Evolutionary conservation across 1,140 invertebrate species (phyloP), one percentile per base, ranked within the genome.

Genomic region (Argopecten irradians): DNA sequence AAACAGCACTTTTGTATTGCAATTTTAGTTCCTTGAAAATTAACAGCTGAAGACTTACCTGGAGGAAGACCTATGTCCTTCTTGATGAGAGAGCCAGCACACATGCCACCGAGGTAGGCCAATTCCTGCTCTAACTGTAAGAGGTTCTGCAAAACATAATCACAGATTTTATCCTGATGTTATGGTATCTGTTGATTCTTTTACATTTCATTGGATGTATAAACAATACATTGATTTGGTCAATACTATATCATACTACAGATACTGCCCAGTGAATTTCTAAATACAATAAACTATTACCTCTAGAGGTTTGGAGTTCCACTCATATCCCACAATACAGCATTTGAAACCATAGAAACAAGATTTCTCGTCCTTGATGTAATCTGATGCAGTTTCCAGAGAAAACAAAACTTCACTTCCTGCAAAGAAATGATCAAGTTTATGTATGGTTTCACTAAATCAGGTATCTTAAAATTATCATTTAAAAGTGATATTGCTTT

Each of bases 321-420:
- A 98, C 93, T 99, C 98, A 95, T 99, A 99, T 34, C 98, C 98
- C 85, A 98, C 97, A 46, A 99, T 97, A 28, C 98, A 96, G 95
- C 98, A 99, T 90, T 98, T 98, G 96, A 99, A 99, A 3, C 98
- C 98, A 96, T 97, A 99, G 82, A 97, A 97, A 92, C 96, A 96
- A 7, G 97, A 97, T 93, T 97, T 97, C 85, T 99, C 98, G 96
- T 99, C 98, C 94, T 98, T 98, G 89, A 99, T 97, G 95, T 99
- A 99, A 95, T 99, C 97, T 0, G 98, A 98, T 0, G 98, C 98
- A 0, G 98, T 99, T 96, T 99, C 98, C 93, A 99, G 93, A 0
- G 98, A 99, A 94, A 99, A 99, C 91, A 99, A 97, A 0, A 99
- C 97, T 96, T 99, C 98, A 95, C 99, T 98, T 33, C 98, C 98